Percentiles rank a stretch among this genome's conserved stretches.
Conservation (phyloP, 2,888 invertebrate genomes). For the Meiosimyza platycephala region DNA sequence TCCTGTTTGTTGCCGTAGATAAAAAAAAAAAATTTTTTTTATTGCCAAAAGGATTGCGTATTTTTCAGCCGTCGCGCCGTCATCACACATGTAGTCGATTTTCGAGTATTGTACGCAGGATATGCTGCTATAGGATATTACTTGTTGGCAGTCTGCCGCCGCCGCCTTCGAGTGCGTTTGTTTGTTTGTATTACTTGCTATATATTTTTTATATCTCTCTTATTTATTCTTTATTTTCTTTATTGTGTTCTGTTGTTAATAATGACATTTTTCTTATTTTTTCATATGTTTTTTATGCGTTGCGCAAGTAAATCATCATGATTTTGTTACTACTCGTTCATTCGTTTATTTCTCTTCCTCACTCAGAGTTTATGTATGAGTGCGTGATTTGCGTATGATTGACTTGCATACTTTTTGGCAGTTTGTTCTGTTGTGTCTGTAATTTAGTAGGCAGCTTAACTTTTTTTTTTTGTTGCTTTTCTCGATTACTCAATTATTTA, state of each 20-base stretch:
- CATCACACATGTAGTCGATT: slow-evolving; percentile 12
- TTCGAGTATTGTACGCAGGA: slow-evolving; percentile 7
- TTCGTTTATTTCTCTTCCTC: not conserved
- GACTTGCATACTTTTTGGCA: slow-evolving; percentile 21
- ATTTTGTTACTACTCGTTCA: not conserved
- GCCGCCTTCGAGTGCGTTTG: slow-evolving; percentile 12
- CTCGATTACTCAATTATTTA: too few relatives aligned
- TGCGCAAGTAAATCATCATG: slow-evolving; percentile 21
- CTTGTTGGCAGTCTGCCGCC: not conserved
- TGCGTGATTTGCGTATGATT: slow-evolving; percentile 26
- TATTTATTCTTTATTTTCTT: not conserved
- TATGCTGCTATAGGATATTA: slow-evolving; percentile 21
- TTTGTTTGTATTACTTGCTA: not conserved
- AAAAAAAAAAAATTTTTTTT: slow-evolving; percentile 26
- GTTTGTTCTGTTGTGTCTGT: too few relatives aligned
- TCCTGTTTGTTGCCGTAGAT: not conserved
- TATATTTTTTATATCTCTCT: not conserved
- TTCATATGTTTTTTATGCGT: slow-evolving; percentile 23
- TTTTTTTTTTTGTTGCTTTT: too few relatives aligned
- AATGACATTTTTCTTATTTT: slow-evolving; percentile 31
- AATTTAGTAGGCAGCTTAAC: too few relatives aligned
- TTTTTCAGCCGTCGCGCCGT: slow-evolving; percentile 17
- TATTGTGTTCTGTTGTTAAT: slow-evolving; percentile 23
- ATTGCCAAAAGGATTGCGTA: slow-evolving; percentile 33
- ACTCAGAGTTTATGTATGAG: slow-evolving; percentile 1